Evolutionary conservation across 2,113 vertebrate species (phyloP).

Genomic region (Sinocyclocheilus grahami): DNA sequence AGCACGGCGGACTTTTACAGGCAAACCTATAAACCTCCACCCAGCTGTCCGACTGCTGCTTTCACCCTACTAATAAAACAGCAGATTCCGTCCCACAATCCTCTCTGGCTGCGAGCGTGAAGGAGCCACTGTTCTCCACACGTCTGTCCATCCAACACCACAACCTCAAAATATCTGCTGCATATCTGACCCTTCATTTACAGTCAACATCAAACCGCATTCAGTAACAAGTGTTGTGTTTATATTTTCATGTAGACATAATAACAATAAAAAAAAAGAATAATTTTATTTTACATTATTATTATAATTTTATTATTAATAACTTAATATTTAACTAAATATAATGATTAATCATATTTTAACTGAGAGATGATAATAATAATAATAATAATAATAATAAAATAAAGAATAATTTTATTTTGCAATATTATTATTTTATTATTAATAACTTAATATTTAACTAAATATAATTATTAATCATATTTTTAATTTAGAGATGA

Average conservation of each 20-base stretch:
- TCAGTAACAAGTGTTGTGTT: not conserved
- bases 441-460: no score
- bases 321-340: no score
- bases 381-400: no score
- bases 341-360: no score
- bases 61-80: constrained; percentile 42
- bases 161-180: constrained; percentile 45
- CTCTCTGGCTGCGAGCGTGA: constrained; percentile 47
- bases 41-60: constrained; percentile 57
- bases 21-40: constrained; percentile 50
- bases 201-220: not conserved
- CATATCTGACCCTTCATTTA: not conserved
- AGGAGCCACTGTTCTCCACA: constrained; percentile 54
- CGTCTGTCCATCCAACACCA: constrained; percentile 6
- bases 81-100: constrained; percentile 48
- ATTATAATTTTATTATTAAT: not conserved
- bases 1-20: constrained; percentile 38
- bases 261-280: no score
- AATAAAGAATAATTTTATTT: no score
- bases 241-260: no score
- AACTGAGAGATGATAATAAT: no score
- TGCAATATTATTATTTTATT: not conserved
- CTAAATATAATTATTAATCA: no score
- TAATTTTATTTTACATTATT: not conserved
- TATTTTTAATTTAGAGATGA: no score